These are phyloP conservation scores for Timema cristinae DNA, from an alignment of 2,888 invertebrate species.

Conservation along the genomic window DNA sequence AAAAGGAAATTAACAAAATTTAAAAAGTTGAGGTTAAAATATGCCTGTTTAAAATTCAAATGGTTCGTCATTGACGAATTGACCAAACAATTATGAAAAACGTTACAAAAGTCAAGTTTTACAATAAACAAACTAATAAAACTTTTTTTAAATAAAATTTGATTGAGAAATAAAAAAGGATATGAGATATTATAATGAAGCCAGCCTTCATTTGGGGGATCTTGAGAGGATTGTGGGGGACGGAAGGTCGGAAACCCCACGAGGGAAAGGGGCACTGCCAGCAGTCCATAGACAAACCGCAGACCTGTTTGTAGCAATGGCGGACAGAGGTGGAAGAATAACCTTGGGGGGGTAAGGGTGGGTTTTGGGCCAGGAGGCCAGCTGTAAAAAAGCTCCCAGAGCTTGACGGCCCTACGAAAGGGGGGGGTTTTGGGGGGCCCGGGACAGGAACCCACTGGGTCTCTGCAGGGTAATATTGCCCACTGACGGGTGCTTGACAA, in stretches of 20 bases:
- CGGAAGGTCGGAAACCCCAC: not conserved
- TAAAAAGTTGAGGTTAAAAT: too few relatives aligned
- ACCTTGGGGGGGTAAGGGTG: constrained; percentile 19
- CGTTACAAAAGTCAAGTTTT: too few relatives aligned
- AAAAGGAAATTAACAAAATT: too few relatives aligned
- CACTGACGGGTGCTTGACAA: not conserved
- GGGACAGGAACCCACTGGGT: constrained; percentile 20
- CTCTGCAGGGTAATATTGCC: constrained; percentile 8
- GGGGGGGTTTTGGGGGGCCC: constrained; percentile 19
- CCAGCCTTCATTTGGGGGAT: too few relatives aligned
- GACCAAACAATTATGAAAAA: too few relatives aligned
- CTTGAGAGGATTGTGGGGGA: not conserved
- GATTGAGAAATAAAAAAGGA: too few relatives aligned
- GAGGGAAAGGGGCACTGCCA: not conserved
- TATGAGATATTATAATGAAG: too few relatives aligned
- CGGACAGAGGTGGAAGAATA: constrained; percentile 31
- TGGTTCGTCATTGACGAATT: too few relatives aligned
- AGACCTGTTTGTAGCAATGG: constrained; percentile 30
- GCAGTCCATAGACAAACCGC: constrained; percentile 22
- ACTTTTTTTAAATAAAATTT: too few relatives aligned
- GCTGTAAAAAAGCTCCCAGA: constrained; percentile 23
- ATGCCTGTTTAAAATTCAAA: too few relatives aligned
- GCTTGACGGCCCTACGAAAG: constrained; percentile 23
- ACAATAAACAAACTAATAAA: too few relatives aligned
- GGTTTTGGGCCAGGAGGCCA: constrained; percentile 19